phyloP scores from a whole-genome alignment of 2,113 vertebrate species.

The Caloenas nicobarica region DNA sequence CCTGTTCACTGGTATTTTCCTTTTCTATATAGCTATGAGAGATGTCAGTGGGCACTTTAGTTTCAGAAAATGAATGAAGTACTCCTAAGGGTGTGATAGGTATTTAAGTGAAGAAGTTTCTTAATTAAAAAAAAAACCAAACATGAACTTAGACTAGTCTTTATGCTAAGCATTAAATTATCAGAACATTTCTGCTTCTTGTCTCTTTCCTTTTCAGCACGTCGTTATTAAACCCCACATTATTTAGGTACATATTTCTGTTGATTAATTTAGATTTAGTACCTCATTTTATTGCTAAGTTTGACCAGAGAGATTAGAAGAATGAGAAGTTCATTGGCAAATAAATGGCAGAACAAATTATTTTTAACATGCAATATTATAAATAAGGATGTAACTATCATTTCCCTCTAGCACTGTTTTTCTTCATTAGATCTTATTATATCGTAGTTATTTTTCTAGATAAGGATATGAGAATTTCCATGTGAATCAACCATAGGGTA shows the following conservation, averaged over 20 bases:
- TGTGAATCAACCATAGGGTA: neutral
- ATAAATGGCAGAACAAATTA: neutral
- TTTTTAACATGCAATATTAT: neutral
- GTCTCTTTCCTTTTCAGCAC: neutral
- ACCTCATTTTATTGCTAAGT: neutral
- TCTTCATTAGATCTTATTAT: neutral
- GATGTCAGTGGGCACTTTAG: neutral
- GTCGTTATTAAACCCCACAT: neutral
- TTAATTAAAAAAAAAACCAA: neutral
- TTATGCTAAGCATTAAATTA: neutral
- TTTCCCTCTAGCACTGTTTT: neutral
- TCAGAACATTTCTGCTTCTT: neutral
- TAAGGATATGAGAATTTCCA: neutral
- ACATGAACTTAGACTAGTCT: neutral
- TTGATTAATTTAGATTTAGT: neutral
- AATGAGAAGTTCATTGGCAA: neutral
- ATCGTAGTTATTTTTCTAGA: neutral
- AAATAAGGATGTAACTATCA: neutral
- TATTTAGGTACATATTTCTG: neutral
- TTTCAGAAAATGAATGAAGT: neutral
- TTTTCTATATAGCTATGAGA: neutral
- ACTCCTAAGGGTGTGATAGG: neutral
- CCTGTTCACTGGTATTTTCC: neutral
- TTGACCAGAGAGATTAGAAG: neutral
- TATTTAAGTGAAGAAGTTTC: neutral